Conservation (phyloP, 2,797 vertebrate species). For the Meriones psammophilus region DNA sequence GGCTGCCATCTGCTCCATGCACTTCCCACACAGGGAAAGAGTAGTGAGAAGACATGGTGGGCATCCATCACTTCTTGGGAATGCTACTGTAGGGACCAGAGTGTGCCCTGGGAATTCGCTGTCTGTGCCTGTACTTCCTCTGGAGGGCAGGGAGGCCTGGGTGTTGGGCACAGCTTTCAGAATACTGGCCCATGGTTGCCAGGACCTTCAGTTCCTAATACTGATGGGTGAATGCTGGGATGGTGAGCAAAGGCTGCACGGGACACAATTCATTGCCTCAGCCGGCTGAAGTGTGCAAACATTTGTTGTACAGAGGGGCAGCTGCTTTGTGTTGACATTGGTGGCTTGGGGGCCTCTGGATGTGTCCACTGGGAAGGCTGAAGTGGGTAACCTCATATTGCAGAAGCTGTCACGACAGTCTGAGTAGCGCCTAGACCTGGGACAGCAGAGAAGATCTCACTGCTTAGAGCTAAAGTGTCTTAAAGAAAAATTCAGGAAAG, state of each 20-base stretch:
- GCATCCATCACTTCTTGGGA: not conserved
- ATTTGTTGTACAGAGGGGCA: not conserved
- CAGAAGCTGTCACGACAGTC: not conserved
- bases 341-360: not conserved
- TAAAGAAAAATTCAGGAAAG: conserved; percentile 13
- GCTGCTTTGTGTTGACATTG: not conserved
- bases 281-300: not conserved
- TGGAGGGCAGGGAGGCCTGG: no score
- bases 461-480: not conserved
- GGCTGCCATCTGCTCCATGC: not conserved
- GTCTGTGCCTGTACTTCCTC: not conserved
- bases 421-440: not conserved
- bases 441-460: not conserved
- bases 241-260: not conserved
- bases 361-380: not conserved
- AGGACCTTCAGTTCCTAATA: not conserved
- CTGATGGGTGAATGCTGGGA: not conserved
- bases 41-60: not conserved
- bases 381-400: not conserved
- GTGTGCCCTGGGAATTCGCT: not conserved
- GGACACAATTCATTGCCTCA: not conserved
- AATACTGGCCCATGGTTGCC: not conserved
- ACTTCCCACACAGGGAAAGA: not conserved
- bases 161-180: not conserved
- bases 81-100: not conserved